Percentiles rank a stretch among this genome's conserved stretches.
Evolutionary conservation across 1,140 invertebrate species (phyloP).

Genomic region (Drosophila simulans): DNA sequence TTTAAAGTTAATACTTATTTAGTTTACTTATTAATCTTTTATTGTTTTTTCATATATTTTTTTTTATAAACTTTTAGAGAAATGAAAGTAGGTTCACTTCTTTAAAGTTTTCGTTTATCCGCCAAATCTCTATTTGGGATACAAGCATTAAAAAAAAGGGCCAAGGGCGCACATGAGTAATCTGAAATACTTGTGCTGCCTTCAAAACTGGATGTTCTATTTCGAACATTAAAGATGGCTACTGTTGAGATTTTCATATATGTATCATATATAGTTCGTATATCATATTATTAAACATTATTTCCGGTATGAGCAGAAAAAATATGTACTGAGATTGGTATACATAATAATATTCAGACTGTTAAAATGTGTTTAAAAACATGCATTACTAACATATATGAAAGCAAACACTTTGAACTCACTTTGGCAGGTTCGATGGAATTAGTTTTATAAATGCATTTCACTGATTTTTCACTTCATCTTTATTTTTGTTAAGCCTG

Average conservation of each 20-base stretch:
- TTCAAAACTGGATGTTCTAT: constrained; percentile 2
- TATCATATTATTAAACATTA: background rate
- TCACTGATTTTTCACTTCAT: constrained; percentile 31
- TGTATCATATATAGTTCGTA: no score
- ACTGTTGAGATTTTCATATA: no score
- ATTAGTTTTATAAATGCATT: constrained; percentile 16
- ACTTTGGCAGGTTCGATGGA: constrained; percentile 13
- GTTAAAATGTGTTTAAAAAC: background rate
- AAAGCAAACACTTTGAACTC: background rate
- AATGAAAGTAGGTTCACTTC: no score
- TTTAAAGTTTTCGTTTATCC: background rate
- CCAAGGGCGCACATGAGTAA: constrained; percentile 43
- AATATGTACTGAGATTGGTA: background rate
- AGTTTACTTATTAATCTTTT: no score
- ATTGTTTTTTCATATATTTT: no score
- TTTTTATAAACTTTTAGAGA: no score
- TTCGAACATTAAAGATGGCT: no score
- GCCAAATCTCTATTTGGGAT: constrained; percentile 27
- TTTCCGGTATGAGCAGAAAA: background rate
- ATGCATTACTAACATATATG: background rate
- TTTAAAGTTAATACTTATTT: no score
- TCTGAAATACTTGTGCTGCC: constrained; percentile 2
- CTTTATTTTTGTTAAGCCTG: constrained; percentile 40
- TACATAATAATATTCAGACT: background rate
- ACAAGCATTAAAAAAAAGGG: constrained; percentile 39